A percentile compares a stretch with the other conserved stretches of the same genome.
Evolutionary conservation across 2,797 vertebrate species (phyloP).

Genomic region (Sebastes iracundus): DNA sequence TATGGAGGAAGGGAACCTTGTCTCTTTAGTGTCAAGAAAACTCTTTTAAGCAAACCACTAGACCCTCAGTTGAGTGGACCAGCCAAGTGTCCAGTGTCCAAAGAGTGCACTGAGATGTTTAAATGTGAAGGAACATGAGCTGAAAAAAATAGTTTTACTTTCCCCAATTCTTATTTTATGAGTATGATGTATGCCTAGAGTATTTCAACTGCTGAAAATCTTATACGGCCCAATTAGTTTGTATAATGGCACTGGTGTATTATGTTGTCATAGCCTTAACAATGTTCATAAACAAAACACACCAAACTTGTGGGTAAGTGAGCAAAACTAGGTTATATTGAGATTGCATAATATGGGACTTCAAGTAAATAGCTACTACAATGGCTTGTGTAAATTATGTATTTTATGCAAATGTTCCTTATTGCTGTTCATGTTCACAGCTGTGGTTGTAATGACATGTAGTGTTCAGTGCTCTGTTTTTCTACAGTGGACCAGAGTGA

Average conservation of each 20-base stretch:
- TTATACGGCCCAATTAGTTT: conserved; percentile 57
- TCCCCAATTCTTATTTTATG: conserved; percentile 17
- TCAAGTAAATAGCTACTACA: conserved; percentile 36
- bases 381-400: conserved; percentile 52
- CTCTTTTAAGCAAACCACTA: not conserved
- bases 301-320: conserved; percentile 30
- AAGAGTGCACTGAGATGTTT: not conserved
- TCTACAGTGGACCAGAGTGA: not conserved
- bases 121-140: not conserved
- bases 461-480: not conserved
- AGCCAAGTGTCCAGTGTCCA: not conserved
- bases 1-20: not conserved
- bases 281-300: conserved; percentile 54
- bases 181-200: conserved; percentile 31
- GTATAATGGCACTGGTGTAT: conserved; percentile 40
- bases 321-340: conserved; percentile 58
- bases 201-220: conserved; percentile 28
- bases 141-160: conserved; percentile 11
- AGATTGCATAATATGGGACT: conserved; percentile 40
- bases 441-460: conserved; percentile 10
- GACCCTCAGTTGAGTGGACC: not conserved
- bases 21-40: not conserved
- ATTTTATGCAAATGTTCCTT: conserved; percentile 56
- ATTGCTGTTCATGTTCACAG: conserved; percentile 30
- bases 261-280: conserved; percentile 45